phyloP scores from a whole-genome alignment of 2,888 invertebrate genomes.

The Sinohyriopsis cumingii region DNA sequence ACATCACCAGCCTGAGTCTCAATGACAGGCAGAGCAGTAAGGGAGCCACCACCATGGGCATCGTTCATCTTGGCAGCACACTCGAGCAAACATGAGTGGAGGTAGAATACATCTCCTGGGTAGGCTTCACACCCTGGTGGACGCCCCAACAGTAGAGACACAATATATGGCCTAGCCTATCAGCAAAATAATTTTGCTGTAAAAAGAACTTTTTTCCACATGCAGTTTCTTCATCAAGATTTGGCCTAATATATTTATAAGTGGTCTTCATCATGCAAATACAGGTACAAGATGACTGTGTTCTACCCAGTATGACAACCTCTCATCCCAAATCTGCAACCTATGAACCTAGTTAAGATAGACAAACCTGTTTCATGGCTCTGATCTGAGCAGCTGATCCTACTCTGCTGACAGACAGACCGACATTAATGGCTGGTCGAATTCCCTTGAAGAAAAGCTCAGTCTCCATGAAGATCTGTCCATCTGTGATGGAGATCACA shows the following conservation, averaged over 20 bases:
- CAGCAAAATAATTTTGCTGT: too few relatives aligned
- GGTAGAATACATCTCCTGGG: constrained; percentile 99
- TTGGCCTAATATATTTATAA: too few relatives aligned
- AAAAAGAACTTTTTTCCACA: too few relatives aligned
- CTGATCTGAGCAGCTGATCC: constrained; percentile 99
- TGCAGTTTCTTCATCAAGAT: too few relatives aligned
- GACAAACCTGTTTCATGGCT: constrained; percentile 93
- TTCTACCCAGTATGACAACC: not conserved
- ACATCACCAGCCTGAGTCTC: constrained; percentile 99
- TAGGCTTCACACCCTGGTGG: constrained; percentile 99
- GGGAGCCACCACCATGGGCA: constrained; percentile 90
- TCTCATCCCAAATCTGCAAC: not conserved
- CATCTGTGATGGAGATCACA: constrained; percentile 99
- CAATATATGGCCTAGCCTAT: too few relatives aligned
- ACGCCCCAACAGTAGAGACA: constrained; percentile 98
- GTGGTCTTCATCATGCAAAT: too few relatives aligned
- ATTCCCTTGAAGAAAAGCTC: constrained; percentile 99
- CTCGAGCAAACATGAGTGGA: constrained; percentile 98
- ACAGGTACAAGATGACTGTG: too few relatives aligned
- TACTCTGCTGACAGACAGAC: constrained; percentile 98
- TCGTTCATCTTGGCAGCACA: constrained; percentile 99
- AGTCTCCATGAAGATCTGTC: constrained; percentile 99
- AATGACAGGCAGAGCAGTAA: constrained; percentile 98
- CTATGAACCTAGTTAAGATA: not conserved
- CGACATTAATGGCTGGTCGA: constrained; percentile 99